These are phyloP conservation scores for Pangasianodon gigas DNA, from an alignment of 2,113 vertebrate species.

Conservation along the genomic window DNA sequence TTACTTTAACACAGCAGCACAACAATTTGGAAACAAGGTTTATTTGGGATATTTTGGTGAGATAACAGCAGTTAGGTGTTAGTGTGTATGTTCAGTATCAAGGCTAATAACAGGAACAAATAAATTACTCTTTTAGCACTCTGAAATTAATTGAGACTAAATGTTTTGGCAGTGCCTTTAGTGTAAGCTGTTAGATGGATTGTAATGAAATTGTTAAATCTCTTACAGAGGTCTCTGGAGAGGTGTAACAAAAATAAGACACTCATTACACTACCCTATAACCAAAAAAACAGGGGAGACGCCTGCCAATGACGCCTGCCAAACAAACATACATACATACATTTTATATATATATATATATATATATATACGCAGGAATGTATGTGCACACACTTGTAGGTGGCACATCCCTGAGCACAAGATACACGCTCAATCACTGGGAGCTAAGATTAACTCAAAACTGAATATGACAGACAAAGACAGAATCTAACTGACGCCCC, in stretches of 20 bases:
- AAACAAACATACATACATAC: background rate
- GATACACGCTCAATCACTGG: background rate
- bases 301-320: too few relatives aligned
- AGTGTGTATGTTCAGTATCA: background rate
- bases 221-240: background rate
- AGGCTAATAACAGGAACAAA: background rate
- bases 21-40: background rate
- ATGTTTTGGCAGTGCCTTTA: background rate
- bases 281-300: background rate
- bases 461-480: background rate
- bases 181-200: background rate
- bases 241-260: background rate
- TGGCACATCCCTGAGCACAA: background rate
- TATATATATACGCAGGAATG: background rate
- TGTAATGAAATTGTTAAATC: conserved; percentile 7
- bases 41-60: background rate
- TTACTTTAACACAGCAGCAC: background rate
- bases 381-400: background rate
- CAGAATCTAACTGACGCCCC: background rate
- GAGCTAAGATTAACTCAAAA: background rate
- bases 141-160: background rate
- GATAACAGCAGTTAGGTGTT: background rate
- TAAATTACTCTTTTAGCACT: background rate
- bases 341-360: too few relatives aligned
- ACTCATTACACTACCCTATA: background rate